phyloP scores from a whole-genome alignment of 1,140 invertebrate species.

The Tetraneura akinire region DNA sequence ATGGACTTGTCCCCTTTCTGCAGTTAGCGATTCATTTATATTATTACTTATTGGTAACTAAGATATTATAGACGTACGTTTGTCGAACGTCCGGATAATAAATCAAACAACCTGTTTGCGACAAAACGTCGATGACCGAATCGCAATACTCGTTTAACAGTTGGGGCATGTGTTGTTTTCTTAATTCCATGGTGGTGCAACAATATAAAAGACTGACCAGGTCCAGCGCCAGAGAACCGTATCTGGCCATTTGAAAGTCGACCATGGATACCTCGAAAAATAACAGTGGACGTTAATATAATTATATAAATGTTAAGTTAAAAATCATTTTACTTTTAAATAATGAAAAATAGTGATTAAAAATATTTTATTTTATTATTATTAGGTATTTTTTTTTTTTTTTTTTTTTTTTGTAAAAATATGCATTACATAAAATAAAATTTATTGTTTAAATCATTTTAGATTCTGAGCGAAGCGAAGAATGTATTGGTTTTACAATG shows the following conservation, averaged over 20 bases:
- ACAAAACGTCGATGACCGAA: background rate
- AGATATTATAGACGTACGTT: no score
- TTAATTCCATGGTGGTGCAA: conserved; percentile 66
- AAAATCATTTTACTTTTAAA: background rate
- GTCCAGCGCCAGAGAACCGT: conserved; percentile 70
- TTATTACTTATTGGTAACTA: no score
- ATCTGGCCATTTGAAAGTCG: conserved; percentile 71
- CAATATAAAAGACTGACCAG: conserved; percentile 69
- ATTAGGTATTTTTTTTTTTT: no score
- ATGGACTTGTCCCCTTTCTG: no score
- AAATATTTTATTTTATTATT: no score
- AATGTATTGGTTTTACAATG: no score
- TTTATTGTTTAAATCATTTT: no score
- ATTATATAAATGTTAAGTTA: background rate
- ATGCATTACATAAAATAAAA: no score
- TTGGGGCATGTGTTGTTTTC: conserved; percentile 63
- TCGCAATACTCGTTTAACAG: conserved; percentile 60
- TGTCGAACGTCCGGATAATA: conserved; percentile 18
- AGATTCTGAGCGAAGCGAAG: no score
- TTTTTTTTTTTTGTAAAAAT: no score
- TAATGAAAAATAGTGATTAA: no score
- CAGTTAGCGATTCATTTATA: no score
- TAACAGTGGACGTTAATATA: background rate
- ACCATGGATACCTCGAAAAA: conserved; percentile 66
- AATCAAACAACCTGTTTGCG: conserved; percentile 9